Evolutionary conservation across 2,113 vertebrate genomes (phyloP).

Genomic region (Anarhynchus alexandrinus): DNA sequence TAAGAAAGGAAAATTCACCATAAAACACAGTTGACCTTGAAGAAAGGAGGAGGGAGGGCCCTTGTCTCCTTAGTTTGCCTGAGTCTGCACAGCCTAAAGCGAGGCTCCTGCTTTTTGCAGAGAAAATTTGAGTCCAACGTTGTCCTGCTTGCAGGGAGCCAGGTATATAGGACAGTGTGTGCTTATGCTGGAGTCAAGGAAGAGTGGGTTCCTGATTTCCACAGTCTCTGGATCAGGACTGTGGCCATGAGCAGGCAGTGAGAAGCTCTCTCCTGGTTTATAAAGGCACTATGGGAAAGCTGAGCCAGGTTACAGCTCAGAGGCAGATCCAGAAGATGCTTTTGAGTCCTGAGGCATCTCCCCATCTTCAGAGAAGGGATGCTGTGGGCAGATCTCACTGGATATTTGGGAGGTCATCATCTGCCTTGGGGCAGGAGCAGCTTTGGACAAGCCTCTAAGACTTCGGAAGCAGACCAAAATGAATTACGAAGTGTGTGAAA

Average conservation of each 20-base stretch:
- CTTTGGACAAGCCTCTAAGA: not conserved
- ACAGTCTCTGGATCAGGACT: not conserved
- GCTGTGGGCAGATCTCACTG: not conserved
- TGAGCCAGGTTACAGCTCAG: not conserved
- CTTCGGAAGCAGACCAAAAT: not conserved
- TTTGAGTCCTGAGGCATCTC: not conserved
- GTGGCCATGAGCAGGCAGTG: not conserved
- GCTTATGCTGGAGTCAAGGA: not conserved
- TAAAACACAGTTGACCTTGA: not conserved
- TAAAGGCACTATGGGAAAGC: not conserved
- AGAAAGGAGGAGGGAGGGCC: not conserved
- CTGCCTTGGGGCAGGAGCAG: not conserved
- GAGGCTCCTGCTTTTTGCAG: not conserved
- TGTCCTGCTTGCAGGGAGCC: not conserved
- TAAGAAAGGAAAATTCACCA: not conserved
- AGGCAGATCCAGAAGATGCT: not conserved
- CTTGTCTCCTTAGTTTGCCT: not conserved
- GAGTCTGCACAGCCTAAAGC: not conserved
- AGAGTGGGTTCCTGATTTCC: not conserved
- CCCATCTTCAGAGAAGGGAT: not conserved
- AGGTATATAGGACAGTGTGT: rapidly evolving
- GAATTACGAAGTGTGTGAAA: not conserved
- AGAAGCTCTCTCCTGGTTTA: not conserved
- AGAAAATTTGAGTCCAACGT: rapidly evolving
- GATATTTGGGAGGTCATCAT: not conserved